Conservation (phyloP, 2,113 vertebrate genomes). For the Forbesichthys papilliferus region DNA sequence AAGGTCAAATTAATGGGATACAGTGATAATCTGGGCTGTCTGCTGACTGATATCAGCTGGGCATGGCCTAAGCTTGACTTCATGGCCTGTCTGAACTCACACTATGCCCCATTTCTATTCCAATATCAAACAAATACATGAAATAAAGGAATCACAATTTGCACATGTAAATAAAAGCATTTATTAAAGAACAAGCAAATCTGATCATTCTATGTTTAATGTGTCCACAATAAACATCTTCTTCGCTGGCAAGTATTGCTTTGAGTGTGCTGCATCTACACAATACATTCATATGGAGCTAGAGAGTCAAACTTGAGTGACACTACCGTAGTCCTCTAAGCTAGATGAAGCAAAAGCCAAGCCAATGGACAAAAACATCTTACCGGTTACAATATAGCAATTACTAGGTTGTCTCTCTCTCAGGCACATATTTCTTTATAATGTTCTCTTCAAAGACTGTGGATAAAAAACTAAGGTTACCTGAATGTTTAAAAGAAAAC, state of each 20-base stretch:
- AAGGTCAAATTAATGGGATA: too few relatives aligned
- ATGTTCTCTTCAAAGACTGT: slow-evolving; percentile 9
- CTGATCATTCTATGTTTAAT: slow-evolving; percentile 1
- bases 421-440: slow-evolving; percentile 64
- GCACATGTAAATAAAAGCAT: slow-evolving; percentile 45
- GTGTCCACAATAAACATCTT: slow-evolving; percentile 2
- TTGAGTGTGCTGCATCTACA: slow-evolving; percentile 37
- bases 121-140: too few relatives aligned
- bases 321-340: slow-evolving; percentile 50
- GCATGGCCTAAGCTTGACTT: too few relatives aligned
- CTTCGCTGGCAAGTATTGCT: slow-evolving; percentile 14
- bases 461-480: slow-evolving; percentile 22
- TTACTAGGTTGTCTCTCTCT: slow-evolving; percentile 50
- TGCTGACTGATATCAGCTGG: too few relatives aligned
- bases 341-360: slow-evolving; percentile 48
- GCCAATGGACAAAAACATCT: slow-evolving; percentile 26
- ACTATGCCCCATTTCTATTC: too few relatives aligned
- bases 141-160: slow-evolving; percentile 13
- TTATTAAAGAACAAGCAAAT: slow-evolving; percentile 52
- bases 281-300: slow-evolving; percentile 27
- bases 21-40: too few relatives aligned
- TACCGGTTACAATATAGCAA: slow-evolving; percentile 42
- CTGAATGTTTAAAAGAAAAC: slow-evolving; percentile 36
- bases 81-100: too few relatives aligned
- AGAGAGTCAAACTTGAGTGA: slow-evolving; percentile 42